phyloP scores from a whole-genome alignment of 2,113 vertebrate species.

The Myotis brandtii region DNA sequence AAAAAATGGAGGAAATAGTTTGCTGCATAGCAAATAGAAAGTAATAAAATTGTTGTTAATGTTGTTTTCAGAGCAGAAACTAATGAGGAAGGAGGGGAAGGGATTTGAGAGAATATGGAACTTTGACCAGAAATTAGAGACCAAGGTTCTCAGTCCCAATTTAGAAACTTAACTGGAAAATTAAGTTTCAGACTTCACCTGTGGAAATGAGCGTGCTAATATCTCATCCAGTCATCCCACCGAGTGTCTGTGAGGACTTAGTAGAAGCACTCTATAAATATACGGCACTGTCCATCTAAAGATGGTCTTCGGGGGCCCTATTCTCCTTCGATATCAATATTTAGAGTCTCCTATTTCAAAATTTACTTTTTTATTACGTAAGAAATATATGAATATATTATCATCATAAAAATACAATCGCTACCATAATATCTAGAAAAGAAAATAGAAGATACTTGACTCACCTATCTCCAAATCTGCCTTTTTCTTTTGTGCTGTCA shows the following conservation, averaged over 20 bases:
- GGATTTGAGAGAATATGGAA: not conserved
- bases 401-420: constrained; percentile 12
- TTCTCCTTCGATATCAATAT: constrained; percentile 53
- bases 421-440: constrained; percentile 36
- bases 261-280: not conserved
- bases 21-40: not conserved
- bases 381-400: constrained; percentile 44
- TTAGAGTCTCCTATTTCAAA: constrained; percentile 43
- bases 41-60: not conserved
- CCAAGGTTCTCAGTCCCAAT: not conserved
- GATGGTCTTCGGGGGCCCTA: not conserved
- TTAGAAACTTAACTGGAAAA: not conserved
- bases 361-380: not conserved
- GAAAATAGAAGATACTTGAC: constrained; percentile 14
- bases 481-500: not conserved
- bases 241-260: not conserved
- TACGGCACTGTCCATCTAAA: not conserved
- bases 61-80: constrained; percentile 10
- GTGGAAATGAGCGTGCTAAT: constrained; percentile 11
- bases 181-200: constrained; percentile 13
- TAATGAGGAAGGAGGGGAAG: not conserved
- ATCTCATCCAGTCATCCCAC: not conserved
- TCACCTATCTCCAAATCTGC: not conserved
- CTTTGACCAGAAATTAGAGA: not conserved
- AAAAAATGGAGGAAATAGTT: not conserved